phyloP scores from a whole-genome alignment of 2,888 invertebrate genomes.

The Acronicta psi region DNA sequence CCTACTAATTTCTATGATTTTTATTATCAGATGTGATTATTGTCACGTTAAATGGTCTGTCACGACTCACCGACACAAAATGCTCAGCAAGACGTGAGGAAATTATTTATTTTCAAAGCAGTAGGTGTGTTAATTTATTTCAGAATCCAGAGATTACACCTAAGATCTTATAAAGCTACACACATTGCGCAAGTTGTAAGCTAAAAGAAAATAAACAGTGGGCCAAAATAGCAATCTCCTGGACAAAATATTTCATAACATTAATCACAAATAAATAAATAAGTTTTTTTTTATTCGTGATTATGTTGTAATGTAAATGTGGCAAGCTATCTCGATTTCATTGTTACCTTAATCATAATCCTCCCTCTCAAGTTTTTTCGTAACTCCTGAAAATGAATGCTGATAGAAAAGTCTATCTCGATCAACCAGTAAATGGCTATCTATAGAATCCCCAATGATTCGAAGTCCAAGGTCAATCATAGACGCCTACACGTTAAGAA shows the following conservation, averaged over 20 bases:
- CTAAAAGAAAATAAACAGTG: slow-evolving; percentile 3
- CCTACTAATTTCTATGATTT: slow-evolving; percentile 19
- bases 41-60: slow-evolving; percentile 23
- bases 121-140: too few relatives aligned
- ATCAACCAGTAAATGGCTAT: slow-evolving; percentile 6
- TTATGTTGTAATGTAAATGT: too few relatives aligned
- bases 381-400: too few relatives aligned
- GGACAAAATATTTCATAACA: slow-evolving; percentile 3
- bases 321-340: too few relatives aligned
- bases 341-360: too few relatives aligned
- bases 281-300: too few relatives aligned
- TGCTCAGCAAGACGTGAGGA: slow-evolving; percentile 19
- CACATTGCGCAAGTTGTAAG: too few relatives aligned
- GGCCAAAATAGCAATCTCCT: neutral
- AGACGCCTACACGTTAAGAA: slow-evolving; percentile 40
- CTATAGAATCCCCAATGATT: slow-evolving; percentile 31
- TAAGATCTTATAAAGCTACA: too few relatives aligned
- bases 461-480: slow-evolving; percentile 49
- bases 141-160: too few relatives aligned
- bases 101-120: slow-evolving; percentile 13
- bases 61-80: slow-evolving; percentile 22
- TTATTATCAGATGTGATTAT: slow-evolving; percentile 10
- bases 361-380: too few relatives aligned
- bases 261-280: too few relatives aligned
- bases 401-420: slow-evolving; percentile 4